phyloP scores from a whole-genome alignment of 2,797 vertebrate species.

The Rhincodon typus region DNA sequence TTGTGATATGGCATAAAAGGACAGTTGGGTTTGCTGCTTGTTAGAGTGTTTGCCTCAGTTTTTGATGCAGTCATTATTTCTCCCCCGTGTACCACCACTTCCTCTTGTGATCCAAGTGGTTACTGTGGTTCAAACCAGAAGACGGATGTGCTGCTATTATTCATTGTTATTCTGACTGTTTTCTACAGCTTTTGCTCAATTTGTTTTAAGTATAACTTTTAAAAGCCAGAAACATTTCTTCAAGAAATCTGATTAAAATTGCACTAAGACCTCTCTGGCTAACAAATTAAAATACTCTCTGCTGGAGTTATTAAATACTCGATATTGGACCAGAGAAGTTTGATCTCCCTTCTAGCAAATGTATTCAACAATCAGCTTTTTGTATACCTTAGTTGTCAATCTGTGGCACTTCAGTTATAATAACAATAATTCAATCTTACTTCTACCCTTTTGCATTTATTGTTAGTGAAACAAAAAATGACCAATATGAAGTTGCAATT shows the following conservation, averaged over 20 bases:
- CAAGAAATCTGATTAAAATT: background rate
- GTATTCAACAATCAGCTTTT: background rate
- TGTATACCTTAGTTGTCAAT: background rate
- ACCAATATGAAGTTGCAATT: background rate
- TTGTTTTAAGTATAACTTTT: background rate
- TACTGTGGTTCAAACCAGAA: background rate
- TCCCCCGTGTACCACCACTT: background rate
- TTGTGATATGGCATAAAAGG: background rate
- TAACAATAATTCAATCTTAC: conserved; percentile 3
- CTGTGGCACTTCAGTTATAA: background rate
- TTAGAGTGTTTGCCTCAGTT: background rate
- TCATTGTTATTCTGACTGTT: background rate
- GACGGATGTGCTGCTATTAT: background rate
- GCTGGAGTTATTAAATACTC: background rate
- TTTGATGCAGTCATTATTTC: background rate
- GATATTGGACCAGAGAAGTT: background rate
- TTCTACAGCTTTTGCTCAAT: background rate
- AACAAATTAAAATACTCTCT: background rate
- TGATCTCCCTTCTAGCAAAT: background rate
- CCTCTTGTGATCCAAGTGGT: background rate
- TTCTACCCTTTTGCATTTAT: background rate
- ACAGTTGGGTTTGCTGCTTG: background rate
- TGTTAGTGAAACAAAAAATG: background rate
- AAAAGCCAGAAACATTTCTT: background rate
- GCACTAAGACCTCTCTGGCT: background rate